These are phyloP conservation scores for Xestia sexstrigata DNA, from an alignment of 2,888 invertebrate genomes.

Conservation along the genomic window DNA sequence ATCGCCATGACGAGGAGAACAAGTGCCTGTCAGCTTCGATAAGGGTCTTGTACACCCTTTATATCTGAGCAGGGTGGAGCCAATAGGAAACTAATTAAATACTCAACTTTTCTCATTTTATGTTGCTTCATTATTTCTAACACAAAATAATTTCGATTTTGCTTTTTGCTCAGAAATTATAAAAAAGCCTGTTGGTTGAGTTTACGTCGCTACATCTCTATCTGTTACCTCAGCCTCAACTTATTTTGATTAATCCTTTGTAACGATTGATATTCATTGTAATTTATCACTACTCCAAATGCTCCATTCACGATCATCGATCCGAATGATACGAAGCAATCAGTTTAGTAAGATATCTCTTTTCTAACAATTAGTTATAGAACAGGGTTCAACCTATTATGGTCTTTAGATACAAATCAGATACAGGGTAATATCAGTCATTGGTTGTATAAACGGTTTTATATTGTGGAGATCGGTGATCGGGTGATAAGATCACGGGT, in stretches of 20 bases:
- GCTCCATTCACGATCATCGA: conserved; percentile 87
- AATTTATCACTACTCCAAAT: conserved; percentile 85
- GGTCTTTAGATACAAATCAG: conserved; percentile 82
- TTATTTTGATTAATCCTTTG: conserved; percentile 86
- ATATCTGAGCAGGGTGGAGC: not conserved
- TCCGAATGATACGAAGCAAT: conserved; percentile 76
- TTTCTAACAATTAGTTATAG: conserved; percentile 56
- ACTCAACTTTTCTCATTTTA: not conserved
- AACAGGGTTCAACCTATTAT: conserved; percentile 71
- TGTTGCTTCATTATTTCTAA: not conserved
- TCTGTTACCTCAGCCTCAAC: conserved; percentile 69
- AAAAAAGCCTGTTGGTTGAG: not conserved
- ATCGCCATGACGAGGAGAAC: too few species aligned
- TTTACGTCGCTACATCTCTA: conserved; percentile 28
- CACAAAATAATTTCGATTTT: not conserved
- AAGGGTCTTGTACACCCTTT: too few species aligned
- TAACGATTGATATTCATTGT: conserved; percentile 86
- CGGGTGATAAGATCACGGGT: conserved; percentile 84
- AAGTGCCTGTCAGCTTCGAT: too few species aligned
- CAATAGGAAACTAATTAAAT: not conserved
- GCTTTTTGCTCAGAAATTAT: not conserved
- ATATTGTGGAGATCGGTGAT: conserved; percentile 87
- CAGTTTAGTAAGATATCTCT: conserved; percentile 71
- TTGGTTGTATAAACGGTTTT: conserved; percentile 87
- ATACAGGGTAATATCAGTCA: conserved; percentile 85